Evolutionary conservation across 2,888 invertebrate genomes (phyloP), one percentile per base, ranked within the genome.

Genomic region (Aromia moschata): DNA sequence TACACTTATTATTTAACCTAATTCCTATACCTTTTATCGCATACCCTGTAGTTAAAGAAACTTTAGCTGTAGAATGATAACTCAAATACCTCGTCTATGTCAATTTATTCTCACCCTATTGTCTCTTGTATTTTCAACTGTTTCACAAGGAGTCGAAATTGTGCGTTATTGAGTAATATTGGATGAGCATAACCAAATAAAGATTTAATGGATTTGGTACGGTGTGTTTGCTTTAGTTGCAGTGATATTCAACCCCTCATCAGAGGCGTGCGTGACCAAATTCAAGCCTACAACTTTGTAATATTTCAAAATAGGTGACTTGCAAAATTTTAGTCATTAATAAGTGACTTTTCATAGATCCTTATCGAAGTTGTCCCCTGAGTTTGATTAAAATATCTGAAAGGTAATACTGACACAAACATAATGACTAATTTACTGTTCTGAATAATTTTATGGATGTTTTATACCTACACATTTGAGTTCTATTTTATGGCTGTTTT

Each of bases 121-220:
- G n/a, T n/a, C 3, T 25, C 25, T 25, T 25, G 4, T 25, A 3
- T 5, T 25, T 25, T 25, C 3, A 25, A 25, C 7, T 25, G 7
- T 25, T 25, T 25, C 7, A 25, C 7, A 25, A 25, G 25, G 7
- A 25, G 25, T 25, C 7, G 33, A 7, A 33, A 33, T 11, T 11
- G 38, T 36, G 20, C 18, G 20, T 30, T 58, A 56, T 61, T 65
- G 58, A 55, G 56, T 45, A 61, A 63, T 62, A 55, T 56, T 60
- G 60, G 52, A 57, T 58, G 55, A 56, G 53, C 59, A 56, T 61
- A 62, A 59, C 40, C 62, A 72, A 74, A 73, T 70, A 74, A 68
- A 72, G 69, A 64, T 74, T 74, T 74, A 74, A 74, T 74, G 74
- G 74, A 74, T 72, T 73, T 73, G 58, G 65, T 65, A 65, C 51